A percentile compares a stretch with the other conserved stretches of the same genome.
phyloP scores from a whole-genome alignment of 64 coral and sea anemone genomes.

The Montipora capricornis region DNA sequence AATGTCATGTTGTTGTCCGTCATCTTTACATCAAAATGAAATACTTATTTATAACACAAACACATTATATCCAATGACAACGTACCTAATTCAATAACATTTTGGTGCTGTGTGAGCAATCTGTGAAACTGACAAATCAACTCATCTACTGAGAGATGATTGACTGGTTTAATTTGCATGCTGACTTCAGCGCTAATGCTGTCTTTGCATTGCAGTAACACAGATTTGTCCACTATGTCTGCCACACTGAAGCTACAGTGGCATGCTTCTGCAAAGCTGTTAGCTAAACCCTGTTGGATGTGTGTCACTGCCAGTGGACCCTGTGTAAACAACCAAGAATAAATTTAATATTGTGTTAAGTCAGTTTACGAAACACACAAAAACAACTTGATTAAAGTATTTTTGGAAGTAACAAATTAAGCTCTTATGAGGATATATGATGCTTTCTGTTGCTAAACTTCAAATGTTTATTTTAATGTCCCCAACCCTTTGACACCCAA shows the following conservation, averaged over 20 bases:
- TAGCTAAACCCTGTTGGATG: conserved; percentile 6
- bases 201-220: conserved; percentile 73
- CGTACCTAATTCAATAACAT: conserved; percentile 88
- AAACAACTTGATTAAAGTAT: no score
- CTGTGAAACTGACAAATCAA: conserved; percentile 78
- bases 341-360: background rate
- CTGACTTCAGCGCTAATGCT: conserved; percentile 84
- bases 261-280: conserved; percentile 64
- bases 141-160: conserved; percentile 37
- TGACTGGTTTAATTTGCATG: conserved; percentile 66
- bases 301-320: background rate
- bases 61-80: background rate
- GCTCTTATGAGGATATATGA: no score
- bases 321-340: background rate
- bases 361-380: background rate
- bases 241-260: conserved; percentile 53
- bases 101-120: conserved; percentile 65
- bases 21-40: no score
- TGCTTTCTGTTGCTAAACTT: no score
- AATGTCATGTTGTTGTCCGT: no score
- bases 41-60: no score
- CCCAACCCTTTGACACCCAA: no score
- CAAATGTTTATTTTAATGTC: no score
- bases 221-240: conserved; percentile 50
- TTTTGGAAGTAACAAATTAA: no score